Evolutionary conservation across 2,888 invertebrate species (phyloP).

Genomic region (Sinopyrophorus schimmeli): DNA sequence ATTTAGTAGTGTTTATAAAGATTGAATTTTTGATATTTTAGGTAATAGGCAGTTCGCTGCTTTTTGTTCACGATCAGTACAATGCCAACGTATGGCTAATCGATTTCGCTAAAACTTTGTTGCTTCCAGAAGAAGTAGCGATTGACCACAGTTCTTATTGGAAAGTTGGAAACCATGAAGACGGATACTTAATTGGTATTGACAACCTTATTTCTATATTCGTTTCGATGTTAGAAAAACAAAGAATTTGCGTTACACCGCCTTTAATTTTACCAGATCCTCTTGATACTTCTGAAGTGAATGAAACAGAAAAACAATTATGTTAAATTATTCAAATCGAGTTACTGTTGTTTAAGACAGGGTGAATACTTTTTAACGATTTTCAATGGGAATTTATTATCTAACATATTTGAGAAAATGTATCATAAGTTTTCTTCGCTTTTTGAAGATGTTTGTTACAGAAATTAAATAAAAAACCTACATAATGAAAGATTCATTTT

Average conservation of each 20-base stretch:
- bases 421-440: too few relatives aligned
- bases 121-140: slow-evolving; percentile 71
- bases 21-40: slow-evolving; percentile 46
- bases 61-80: slow-evolving; percentile 90
- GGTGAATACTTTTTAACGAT: too few relatives aligned
- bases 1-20: background rate
- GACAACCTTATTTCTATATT: slow-evolving; percentile 89
- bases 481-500: too few relatives aligned
- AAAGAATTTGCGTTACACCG: slow-evolving; percentile 49
- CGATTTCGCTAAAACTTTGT: slow-evolving; percentile 94
- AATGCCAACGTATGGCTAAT: slow-evolving; percentile 95
- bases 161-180: slow-evolving; percentile 96
- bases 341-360: too few relatives aligned
- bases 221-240: slow-evolving; percentile 61
- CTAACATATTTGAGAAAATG: too few relatives aligned
- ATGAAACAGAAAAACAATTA: slow-evolving; percentile 3
- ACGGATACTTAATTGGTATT: slow-evolving; percentile 91
- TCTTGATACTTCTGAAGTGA: slow-evolving; percentile 30
- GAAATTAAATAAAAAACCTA: too few relatives aligned
- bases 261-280: slow-evolving; percentile 47
- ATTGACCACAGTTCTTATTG: slow-evolving; percentile 84
- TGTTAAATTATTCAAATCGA: too few relatives aligned
- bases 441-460: too few relatives aligned
- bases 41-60: slow-evolving; percentile 90
- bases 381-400: too few relatives aligned